Evolutionary conservation across 2,888 invertebrate species (phyloP).

Genomic region (Hetaerina titia): DNA sequence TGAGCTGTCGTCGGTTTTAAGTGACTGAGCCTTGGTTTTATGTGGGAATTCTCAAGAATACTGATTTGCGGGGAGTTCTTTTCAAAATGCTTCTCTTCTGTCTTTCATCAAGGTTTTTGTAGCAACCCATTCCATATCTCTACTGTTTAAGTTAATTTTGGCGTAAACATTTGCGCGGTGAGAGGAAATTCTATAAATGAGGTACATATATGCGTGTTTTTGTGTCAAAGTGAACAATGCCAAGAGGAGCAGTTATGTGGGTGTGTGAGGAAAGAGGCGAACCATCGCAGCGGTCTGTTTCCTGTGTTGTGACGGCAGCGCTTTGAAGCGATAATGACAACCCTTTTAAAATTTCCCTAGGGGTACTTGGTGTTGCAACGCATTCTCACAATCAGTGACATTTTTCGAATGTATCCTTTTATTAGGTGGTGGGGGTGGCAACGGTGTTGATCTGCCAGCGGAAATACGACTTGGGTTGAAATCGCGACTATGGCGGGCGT

Average conservation of each 20-base stretch:
- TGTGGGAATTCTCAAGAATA: background rate
- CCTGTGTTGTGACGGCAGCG: conserved; percentile 39
- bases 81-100: background rate
- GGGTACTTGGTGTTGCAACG: conserved; percentile 19
- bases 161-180: background rate
- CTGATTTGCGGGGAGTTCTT: background rate
- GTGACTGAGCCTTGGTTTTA: background rate
- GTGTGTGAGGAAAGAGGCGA: background rate
- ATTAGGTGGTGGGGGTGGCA: conserved; percentile 3
- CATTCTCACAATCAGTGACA: background rate
- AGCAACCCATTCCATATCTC: background rate
- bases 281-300: background rate
- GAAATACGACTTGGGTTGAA: background rate
- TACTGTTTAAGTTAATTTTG: background rate
- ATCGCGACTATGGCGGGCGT: background rate
- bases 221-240: conserved; percentile 3
- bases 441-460: background rate
- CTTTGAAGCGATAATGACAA: conserved; percentile 22
- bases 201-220: conserved; percentile 31
- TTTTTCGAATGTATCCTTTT: background rate
- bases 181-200: background rate
- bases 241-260: conserved; percentile 17
- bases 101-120: background rate
- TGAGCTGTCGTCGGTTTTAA: background rate
- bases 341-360: conserved; percentile 39